Percentiles rank a stretch among this genome's conserved stretches.
phyloP scores from a whole-genome alignment of 2,113 vertebrate species.

The Triplophysa tibetana region DNA sequence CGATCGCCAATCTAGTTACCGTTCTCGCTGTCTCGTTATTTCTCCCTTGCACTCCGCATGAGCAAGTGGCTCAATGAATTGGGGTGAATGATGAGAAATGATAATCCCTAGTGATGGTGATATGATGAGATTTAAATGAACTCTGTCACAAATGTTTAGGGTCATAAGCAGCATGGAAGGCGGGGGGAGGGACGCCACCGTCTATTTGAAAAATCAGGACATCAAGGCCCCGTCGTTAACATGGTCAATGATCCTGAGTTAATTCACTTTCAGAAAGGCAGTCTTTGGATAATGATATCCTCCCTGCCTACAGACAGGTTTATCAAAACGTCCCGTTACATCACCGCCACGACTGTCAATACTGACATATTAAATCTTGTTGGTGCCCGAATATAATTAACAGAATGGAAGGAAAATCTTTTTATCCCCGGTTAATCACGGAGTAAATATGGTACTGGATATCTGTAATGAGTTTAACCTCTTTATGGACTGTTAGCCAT shows the following conservation, averaged over 20 bases:
- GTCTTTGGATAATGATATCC: conserved; percentile 50
- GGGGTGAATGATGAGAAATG: conserved; percentile 51
- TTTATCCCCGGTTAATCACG: conserved; percentile 41
- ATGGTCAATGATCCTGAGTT: conserved; percentile 50
- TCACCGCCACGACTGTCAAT: conserved; percentile 49
- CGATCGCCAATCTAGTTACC: not conserved
- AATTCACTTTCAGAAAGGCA: conserved; percentile 49
- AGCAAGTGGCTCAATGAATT: conserved; percentile 39
- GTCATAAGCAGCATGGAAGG: conserved; percentile 37
- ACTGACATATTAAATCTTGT: conserved; percentile 49
- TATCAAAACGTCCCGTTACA: conserved; percentile 48
- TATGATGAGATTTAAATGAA: conserved; percentile 53
- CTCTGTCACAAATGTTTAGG: conserved; percentile 50
- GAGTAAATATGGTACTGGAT: conserved; percentile 39
- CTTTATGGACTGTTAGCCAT: conserved; percentile 33
- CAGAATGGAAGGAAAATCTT: conserved; percentile 24
- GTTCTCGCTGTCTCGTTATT: conserved; percentile 6
- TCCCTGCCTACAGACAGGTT: conserved; percentile 44
- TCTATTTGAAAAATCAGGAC: conserved; percentile 49
- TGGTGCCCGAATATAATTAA: conserved; percentile 47
- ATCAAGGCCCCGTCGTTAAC: conserved; percentile 49
- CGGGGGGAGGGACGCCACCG: conserved; percentile 19
- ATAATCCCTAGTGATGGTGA: conserved; percentile 49
- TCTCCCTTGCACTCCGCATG: not conserved
- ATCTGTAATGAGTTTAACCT: conserved; percentile 43